Evolutionary conservation across 2,113 vertebrate genomes (phyloP), one percentile per base, ranked within the genome.

Genomic region (Pseudorasbora parva): DNA sequence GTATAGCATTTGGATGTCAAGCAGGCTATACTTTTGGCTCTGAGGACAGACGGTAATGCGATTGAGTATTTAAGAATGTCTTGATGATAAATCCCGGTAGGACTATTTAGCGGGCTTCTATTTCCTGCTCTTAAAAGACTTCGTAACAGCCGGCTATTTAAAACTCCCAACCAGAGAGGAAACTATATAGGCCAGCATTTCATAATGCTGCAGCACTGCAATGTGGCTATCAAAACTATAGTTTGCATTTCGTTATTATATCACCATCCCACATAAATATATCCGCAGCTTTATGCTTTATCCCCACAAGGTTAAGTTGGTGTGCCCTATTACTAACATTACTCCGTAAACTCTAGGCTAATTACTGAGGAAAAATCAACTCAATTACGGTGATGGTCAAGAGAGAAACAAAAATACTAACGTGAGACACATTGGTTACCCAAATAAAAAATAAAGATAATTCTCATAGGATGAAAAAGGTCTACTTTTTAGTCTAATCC

Each of bases 11-110:
- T 49, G 66, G 86, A 83, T 62, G 81, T 85, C 69, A 80, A 56
- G 25, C 27, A 49, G 71, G 62, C 71, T 77, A 49, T 73, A 62
- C 80, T 27, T 74, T 76, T 21, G 56, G 74, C 66, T 86, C 74
- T 64, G 54, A 81, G 66, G 69, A 83, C 62, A 84, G 87, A 74
- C 62, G 25, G 19, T 88, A 87, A 87, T 83, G 84, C 84, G 87
- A 87, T 87, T 88, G 84, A 84, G 85, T 84, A 78, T 89, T 86
- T 88, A 85, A 86, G 82, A 84, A 83, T 64, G 82, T 84, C 84
- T 87, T 88, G 77, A 86, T 81, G 80, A 87, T 85, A 89, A 88
- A 89, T 82, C 84, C 87, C 79, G 45, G 68, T 41, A 82, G 82
- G 85, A 87, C 76, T 87, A 64, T 87, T 88, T 88, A 88, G 78